Base-by-base conservation (phyloP, 1,140 invertebrate genomes). In the Drosophila serrata region DNA sequence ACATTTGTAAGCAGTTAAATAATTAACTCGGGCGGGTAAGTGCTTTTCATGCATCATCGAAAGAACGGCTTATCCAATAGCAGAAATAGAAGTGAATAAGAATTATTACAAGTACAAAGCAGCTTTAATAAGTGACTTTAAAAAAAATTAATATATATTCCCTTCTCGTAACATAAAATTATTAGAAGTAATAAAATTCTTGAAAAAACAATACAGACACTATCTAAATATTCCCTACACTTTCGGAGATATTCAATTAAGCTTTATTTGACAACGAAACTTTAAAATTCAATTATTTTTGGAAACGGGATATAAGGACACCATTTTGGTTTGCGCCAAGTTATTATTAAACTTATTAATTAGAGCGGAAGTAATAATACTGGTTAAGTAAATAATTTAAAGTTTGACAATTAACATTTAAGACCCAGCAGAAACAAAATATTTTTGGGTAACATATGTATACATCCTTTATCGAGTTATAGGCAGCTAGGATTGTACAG, bases 21-120 rank as follows among this genome's bases (percentile, higher is more conserved):
- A 57, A 69, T 67, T 55, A 33, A 29, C 13, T 33, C 19, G 68
- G 42, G 43, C 17, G 51, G 53, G 35, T 59, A 78, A 79, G 84
- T 87, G 84, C 77, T 88, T 87, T 87, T 87, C 84, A 88, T 87
- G 84, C 84, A 84, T 77, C 12, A 43, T 27, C 27, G 17, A 40
- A 24, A 40, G 12, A 40, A 31, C 8, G 35, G 12, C 19, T 12
- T 67, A 22, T 22, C 11, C 8, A 31, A n/a, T 2, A n/a, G 15
- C 6, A 33, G 11, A 24, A 7, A 5, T 56, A 24, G 17, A 11
- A 29, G 17, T 3, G 17, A 7, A 35, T 9, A 15, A 7, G 7
- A 17, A 33, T 22, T 29, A 29, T 2, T 13, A 2, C 6, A 15
- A 22, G 15, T 53, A 6, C 29, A n/a, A 2, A n/a, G n/a, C 13